These are phyloP conservation scores for Lepidurus arcticus DNA, from an alignment of 1,140 invertebrate species.

Conservation along the genomic window DNA sequence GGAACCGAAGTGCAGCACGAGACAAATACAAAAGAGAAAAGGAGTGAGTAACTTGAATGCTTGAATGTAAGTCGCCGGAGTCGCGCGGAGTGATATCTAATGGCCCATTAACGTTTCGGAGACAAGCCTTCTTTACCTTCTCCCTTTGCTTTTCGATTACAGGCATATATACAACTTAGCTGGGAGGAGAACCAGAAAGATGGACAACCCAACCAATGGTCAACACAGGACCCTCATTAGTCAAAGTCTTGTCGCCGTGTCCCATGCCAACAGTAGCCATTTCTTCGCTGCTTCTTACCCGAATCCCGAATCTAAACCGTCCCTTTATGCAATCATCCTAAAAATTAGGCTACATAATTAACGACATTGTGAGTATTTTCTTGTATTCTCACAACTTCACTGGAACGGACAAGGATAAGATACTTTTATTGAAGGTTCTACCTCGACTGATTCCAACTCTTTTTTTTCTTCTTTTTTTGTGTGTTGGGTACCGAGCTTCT, in stretches of 20 bases:
- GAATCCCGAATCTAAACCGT: too few species aligned
- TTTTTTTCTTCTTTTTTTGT: too few species aligned
- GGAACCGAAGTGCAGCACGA: not conserved
- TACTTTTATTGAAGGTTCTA: too few species aligned
- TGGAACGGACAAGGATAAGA: too few species aligned
- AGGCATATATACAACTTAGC: not conserved
- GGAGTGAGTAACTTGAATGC: not conserved
- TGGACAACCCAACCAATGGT: not conserved
- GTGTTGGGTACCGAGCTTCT: not conserved
- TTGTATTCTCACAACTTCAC: too few species aligned
- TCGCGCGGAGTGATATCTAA: not conserved
- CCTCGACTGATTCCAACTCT: too few species aligned
- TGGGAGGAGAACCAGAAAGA: not conserved
- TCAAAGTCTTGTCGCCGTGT: not conserved
- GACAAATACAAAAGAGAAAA: not conserved
- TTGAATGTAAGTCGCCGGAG: not conserved
- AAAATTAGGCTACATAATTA: too few species aligned
- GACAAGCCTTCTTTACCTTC: not conserved
- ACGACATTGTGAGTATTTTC: too few species aligned
- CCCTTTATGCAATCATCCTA: too few species aligned
- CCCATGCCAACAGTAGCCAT: conserved; percentile 5
- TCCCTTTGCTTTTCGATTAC: not conserved
- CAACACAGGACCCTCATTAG: conserved; percentile 2
- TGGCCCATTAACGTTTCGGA: not conserved
- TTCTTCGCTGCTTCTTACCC: not conserved